Evolutionary conservation across 2,888 invertebrate species (phyloP).

Genomic region (Eumerus sabulonum): DNA sequence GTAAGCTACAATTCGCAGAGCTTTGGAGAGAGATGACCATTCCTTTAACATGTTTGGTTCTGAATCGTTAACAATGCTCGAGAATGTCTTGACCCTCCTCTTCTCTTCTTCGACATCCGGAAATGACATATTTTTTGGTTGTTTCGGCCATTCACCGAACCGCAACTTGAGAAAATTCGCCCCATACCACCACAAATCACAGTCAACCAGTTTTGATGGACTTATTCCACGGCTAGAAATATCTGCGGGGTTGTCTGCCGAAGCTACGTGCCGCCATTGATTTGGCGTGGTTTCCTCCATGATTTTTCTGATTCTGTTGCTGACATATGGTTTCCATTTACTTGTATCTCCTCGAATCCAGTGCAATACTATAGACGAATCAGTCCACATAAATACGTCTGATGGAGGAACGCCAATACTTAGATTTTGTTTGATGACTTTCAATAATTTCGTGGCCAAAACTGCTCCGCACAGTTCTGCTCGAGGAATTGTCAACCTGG

Average conservation of each 20-base stretch:
- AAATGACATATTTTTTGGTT: neutral
- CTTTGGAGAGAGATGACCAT: neutral
- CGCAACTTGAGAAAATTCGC: neutral
- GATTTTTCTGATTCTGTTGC: slow-evolving; percentile 12
- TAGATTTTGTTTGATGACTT: slow-evolving; percentile 2
- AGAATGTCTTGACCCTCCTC: neutral
- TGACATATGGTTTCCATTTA: slow-evolving; percentile 27
- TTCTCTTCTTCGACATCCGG: neutral
- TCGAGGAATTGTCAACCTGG: slow-evolving; percentile 11
- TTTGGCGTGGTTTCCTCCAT: neutral
- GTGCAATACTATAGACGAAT: slow-evolving; percentile 17
- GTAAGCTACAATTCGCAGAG: too few species aligned
- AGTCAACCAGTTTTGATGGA: neutral
- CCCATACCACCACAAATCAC: neutral
- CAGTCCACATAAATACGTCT: slow-evolving; percentile 23
- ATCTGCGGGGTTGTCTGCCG: neutral
- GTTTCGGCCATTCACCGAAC: neutral
- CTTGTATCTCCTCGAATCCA: slow-evolving; percentile 24
- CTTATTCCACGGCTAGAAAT: neutral
- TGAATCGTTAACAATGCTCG: too few species aligned
- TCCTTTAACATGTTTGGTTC: neutral
- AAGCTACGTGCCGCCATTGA: slow-evolving; percentile 6
- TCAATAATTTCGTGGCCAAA: slow-evolving; percentile 9
- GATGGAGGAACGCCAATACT: neutral
- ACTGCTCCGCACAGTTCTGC: slow-evolving; percentile 15